Base-by-base conservation (phyloP, 2,113 vertebrate genomes). In the Syrrhaptes paradoxus region DNA sequence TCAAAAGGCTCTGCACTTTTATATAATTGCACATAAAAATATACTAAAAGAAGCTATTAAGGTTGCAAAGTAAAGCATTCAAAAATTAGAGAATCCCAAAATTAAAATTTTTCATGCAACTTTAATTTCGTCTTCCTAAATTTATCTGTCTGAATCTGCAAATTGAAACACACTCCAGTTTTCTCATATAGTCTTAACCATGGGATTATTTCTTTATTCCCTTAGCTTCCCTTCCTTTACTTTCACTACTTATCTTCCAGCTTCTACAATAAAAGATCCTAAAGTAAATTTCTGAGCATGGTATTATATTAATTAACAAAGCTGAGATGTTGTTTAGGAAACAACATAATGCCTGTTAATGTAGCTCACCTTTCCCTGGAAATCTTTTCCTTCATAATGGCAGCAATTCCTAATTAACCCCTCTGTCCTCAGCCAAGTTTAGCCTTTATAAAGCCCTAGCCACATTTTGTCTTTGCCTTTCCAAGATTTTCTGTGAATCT, bases 41-140 rank as follows among this genome's bases (percentile, higher is more conserved):
- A 84, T 70, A 86, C 89, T 95, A 77, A 84, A 93, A 80, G 32
- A 90, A 62, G 11, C 28, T 89, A 84, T 94, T 90, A 81, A 90
- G 31, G 14, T 90, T 95, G 67, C 75, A 96, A 95, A 94, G 66
- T 75, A 78, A 95, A 93, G 49, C 95, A 92, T 89, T 94, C 54
- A 88, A 83, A 92, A 92, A 83, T 79, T 73, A 76, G 49, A 92
- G 93, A 79, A 73, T 15, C 3, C 4, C 28, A 62, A 59, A 92
- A 92, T 77, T 88, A 84, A 95, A 90, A 81, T 77, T 90, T 55
- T 28, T 94, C 67, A 88, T 77, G 67, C 58, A 90, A 90, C 28
- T 80, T 84, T 83, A 73, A 95, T 83, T 83, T 83, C 65, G 15
- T 62, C 55, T 68, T 16, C 16, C 6, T 38, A 65, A 43, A 84